Base-by-base conservation (phyloP, 2,888 invertebrate species). In the Hydriomena furcata region DNA sequence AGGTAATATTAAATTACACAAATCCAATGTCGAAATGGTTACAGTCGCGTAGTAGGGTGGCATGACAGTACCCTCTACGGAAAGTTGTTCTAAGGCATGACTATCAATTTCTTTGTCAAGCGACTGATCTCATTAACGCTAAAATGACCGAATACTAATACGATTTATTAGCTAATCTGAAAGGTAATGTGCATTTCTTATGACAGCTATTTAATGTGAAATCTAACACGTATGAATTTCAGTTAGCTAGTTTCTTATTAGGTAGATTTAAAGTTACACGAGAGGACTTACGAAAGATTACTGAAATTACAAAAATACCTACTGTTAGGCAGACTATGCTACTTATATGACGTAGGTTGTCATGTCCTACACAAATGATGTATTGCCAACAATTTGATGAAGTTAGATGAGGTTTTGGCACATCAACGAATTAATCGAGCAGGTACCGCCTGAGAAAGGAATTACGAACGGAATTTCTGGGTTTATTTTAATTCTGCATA, bases 111-210 rank as follows among this genome's bases (percentile, higher is more conserved):
- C 17, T 25, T 46, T 23, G 41, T 36, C 52, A 52, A 65, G 61
- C 65, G 68, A 66, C 60, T 67, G 63, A 60, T 52, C n/a, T n/a
- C 46, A 58, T 64, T 82, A 79, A 80, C 71, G 69, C 78, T 85
- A 79, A 69, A 72, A 79, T 76, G 75, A 76, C 67, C 79, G 79
- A 79, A 81, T 73, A 80, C 80, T 75, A 82, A 79, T 76, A 82
- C 79, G 76, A 81, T 70, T 82, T 79, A 74, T 76, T 75, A 76
- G 30, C 55, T 59, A 57, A 45, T 52, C 52, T 55, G 57, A 54
- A 59, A 52, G 40, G 43, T 45, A 13, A 73, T 76, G 81, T 82
- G 81, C 80, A 76, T 69, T 64, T 69, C 63, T 68, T 71, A 73
- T 73, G 73, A 70, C 65, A 67, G 63, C 74, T 76, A 78, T 59